Percentiles rank a stretch among this genome's conserved stretches.
Conservation (phyloP, 1,140 invertebrate genomes). For the Cyrtorhinus lividipennis region DNA sequence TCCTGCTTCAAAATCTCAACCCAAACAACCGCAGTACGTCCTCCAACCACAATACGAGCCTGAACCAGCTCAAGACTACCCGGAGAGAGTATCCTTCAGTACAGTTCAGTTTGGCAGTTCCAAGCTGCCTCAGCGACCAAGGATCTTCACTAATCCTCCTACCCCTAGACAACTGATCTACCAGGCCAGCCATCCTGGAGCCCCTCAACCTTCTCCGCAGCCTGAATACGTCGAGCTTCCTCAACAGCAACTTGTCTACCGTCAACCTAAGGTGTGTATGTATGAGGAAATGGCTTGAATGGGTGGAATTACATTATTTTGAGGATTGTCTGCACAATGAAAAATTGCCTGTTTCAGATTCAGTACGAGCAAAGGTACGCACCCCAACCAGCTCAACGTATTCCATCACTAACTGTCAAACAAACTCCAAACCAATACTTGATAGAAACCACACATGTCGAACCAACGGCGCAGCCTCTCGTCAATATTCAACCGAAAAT, state of each 20-base stretch:
- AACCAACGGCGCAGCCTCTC: neutral
- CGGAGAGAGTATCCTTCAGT: neutral
- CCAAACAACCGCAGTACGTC: neutral
- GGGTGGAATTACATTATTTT: too few relatives aligned
- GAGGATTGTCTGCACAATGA: too few relatives aligned
- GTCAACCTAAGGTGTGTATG: neutral
- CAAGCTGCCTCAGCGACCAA: neutral
- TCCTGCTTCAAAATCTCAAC: neutral
- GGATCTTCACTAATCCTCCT: neutral
- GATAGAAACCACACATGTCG: neutral
- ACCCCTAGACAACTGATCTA: neutral
- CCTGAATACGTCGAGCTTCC: neutral
- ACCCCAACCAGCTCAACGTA: neutral
- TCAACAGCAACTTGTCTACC: neutral
- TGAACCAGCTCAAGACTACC: neutral
- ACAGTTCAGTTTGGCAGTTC: neutral
- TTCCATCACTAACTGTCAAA: neutral
- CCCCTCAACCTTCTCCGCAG: neutral
- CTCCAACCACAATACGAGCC: neutral
- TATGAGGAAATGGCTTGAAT: too few relatives aligned
- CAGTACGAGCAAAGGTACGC: neutral
- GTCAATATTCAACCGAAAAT: neutral
- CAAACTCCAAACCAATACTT: slow-evolving; percentile 7
- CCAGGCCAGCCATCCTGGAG: neutral
- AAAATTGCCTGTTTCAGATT: neutral